These are phyloP conservation scores for Mellilla xanthometata DNA, from an alignment of 2,888 invertebrate species.

Conservation along the genomic window DNA sequence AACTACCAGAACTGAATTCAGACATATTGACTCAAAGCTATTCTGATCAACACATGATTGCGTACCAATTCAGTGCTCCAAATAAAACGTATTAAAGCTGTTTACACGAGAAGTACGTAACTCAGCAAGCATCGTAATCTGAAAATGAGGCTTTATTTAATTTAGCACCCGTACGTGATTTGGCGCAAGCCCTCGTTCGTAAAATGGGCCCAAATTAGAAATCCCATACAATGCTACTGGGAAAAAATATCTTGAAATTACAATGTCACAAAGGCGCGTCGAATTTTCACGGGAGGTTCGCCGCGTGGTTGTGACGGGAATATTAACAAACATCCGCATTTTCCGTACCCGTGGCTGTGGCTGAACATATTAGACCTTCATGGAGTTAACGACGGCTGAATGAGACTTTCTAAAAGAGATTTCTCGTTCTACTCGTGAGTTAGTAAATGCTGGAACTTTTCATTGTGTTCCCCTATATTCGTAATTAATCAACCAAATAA, in stretches of 20 bases:
- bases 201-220: constrained; percentile 51
- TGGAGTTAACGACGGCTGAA: not conserved
- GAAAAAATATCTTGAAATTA: constrained; percentile 18
- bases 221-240: constrained; percentile 26
- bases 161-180: constrained; percentile 67
- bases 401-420: not conserved
- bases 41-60: not conserved
- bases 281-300: constrained; percentile 1
- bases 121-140: constrained; percentile 61
- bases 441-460: too few species aligned
- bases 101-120: constrained; percentile 51
- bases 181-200: constrained; percentile 46
- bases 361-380: constrained; percentile 1
- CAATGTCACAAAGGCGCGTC: constrained; percentile 14
- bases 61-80: constrained; percentile 24
- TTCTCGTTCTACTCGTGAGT: too few species aligned
- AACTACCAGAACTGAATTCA: too few species aligned
- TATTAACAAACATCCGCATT: constrained; percentile 5
- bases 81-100: constrained; percentile 47
- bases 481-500: too few species aligned
- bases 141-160: constrained; percentile 65
- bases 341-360: not conserved
- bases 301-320: not conserved
- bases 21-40: too few species aligned
- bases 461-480: too few species aligned